A percentile compares a stretch with the other conserved stretches of the same genome.
These are phyloP conservation scores for Caradrina kadenii DNA, from an alignment of 2,888 invertebrate genomes.

Conservation along the genomic window DNA sequence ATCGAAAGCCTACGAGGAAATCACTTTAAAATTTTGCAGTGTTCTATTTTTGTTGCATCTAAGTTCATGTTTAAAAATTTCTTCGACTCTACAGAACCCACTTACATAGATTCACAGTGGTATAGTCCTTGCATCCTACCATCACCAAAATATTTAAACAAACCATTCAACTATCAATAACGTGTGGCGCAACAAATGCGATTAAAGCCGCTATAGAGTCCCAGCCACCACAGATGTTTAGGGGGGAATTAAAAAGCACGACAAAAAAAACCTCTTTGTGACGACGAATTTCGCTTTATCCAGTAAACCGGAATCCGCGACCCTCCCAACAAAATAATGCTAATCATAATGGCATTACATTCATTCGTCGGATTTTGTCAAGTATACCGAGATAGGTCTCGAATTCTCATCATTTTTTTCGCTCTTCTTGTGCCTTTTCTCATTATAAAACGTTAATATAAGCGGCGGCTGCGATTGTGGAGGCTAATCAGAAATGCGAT, in stretches of 20 bases:
- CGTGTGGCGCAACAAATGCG: conserved; percentile 87
- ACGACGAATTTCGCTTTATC: conserved; percentile 86
- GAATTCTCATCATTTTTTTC: conserved; percentile 80
- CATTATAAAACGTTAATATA: conserved; percentile 82
- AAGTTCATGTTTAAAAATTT: neutral
- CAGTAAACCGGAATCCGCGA: conserved; percentile 88
- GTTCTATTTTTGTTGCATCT: neutral
- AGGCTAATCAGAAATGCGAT: conserved; percentile 72
- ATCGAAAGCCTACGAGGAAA: too few relatives aligned
- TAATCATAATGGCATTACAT: conserved; percentile 90
- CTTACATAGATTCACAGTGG: neutral
- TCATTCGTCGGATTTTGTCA: conserved; percentile 87
- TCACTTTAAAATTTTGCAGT: neutral
- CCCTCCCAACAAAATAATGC: conserved; percentile 87
- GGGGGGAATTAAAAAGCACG: conserved; percentile 82
- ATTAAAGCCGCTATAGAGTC: conserved; percentile 82
- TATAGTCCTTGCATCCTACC: conserved; percentile 43
- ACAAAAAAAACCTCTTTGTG: conserved; percentile 83
- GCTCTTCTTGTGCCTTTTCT: conserved; percentile 76
- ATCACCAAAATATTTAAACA: conserved; percentile 85
- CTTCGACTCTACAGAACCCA: conserved; percentile 10
- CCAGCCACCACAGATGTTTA: conserved; percentile 84
- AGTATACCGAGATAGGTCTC: conserved; percentile 82
- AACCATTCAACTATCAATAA: conserved; percentile 87
- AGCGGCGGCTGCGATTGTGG: conserved; percentile 74